Conservation (phyloP, 2,888 invertebrate genomes). For the Phengaris alcon region DNA sequence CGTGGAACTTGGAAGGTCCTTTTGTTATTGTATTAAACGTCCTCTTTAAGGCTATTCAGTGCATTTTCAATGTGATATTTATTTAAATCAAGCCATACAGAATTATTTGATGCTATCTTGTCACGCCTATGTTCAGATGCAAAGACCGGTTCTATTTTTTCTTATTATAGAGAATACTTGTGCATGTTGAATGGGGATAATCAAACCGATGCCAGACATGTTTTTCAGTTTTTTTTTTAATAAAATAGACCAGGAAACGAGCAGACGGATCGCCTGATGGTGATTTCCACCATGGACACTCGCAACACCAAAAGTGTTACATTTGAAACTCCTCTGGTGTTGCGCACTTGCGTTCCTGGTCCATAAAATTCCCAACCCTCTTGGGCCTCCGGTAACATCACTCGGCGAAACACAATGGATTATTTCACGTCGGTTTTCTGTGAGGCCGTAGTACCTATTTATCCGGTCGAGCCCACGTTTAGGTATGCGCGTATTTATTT, state of each 20-base stretch:
- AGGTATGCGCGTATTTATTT: not conserved
- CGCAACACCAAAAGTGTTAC: too few species aligned
- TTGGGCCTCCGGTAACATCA: too few species aligned
- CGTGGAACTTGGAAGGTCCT: not conserved
- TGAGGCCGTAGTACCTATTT: too few species aligned
- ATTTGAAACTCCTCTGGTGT: too few species aligned
- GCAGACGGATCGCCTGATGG: too few species aligned
- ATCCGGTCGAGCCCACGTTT: too few species aligned
- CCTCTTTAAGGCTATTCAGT: slow-evolving; percentile 69
- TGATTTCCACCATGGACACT: too few species aligned
- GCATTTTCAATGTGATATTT: slow-evolving; percentile 68
- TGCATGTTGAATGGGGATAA: slow-evolving; percentile 10
- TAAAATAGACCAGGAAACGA: too few species aligned
- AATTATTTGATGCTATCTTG: slow-evolving; percentile 71
- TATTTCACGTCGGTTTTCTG: too few species aligned
- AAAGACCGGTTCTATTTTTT: slow-evolving; percentile 54
- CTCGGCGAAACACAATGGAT: too few species aligned
- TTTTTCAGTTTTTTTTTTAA: not conserved
- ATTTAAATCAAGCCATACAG: slow-evolving; percentile 66
- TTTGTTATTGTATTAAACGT: slow-evolving; percentile 66
- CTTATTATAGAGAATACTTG: slow-evolving; percentile 31
- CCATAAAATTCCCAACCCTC: too few species aligned
- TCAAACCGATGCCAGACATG: slow-evolving; percentile 8
- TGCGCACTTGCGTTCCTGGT: too few species aligned
- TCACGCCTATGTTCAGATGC: slow-evolving; percentile 69